Conservation (phyloP, 2,888 invertebrate genomes). For the Melinopterus prodromus region DNA sequence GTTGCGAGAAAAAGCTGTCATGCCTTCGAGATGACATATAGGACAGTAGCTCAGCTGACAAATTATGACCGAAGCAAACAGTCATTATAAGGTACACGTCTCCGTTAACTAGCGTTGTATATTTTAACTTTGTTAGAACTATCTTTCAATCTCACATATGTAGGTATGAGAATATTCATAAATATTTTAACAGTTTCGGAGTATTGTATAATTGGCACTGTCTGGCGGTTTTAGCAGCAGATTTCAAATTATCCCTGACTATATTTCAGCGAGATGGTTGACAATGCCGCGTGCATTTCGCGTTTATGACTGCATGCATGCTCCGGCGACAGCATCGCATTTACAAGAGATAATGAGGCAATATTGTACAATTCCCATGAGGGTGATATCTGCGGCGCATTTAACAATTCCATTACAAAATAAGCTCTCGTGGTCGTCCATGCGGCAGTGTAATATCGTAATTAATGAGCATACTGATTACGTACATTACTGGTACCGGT, state of each 20-base stretch:
- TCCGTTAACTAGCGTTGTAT: no score
- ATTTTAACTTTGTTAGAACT: no score
- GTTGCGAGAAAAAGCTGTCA: no score
- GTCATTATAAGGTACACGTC: no score
- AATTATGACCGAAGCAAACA: no score
- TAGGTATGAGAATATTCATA: no score
- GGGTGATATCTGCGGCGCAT: not conserved
- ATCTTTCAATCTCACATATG: no score
- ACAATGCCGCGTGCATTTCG: not conserved
- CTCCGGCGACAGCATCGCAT: not conserved
- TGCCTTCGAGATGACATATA: no score
- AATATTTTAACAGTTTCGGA: no score
- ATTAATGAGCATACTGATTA: slow-evolving; percentile 4
- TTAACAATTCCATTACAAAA: slow-evolving; percentile 4
- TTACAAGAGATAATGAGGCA: not conserved
- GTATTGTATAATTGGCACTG: no score
- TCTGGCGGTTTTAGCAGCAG: not conserved
- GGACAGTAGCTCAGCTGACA: no score
- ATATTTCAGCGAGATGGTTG: not conserved
- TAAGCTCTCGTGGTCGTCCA: not conserved
- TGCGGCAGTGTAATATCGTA: slow-evolving; percentile 4
- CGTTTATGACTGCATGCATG: not conserved
- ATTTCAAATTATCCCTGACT: not conserved
- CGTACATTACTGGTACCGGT: slow-evolving; percentile 4
- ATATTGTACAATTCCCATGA: not conserved